A percentile compares a stretch with the other conserved stretches of the same genome.
phyloP scores from a whole-genome alignment of 2,797 vertebrate species.

The Microctenopoma stevenorrisi region DNA sequence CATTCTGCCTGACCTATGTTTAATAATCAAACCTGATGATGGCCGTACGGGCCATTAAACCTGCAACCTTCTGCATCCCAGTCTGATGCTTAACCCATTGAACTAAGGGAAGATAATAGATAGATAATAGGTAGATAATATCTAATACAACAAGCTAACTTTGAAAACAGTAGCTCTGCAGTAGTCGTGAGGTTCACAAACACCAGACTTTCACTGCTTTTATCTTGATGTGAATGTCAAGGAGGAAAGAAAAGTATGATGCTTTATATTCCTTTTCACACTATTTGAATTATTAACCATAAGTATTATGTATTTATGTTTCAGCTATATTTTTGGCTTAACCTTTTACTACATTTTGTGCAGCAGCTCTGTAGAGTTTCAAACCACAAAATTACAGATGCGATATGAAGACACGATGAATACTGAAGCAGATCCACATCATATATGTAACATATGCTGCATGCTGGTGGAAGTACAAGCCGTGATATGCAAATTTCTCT shows the following conservation, averaged over 20 bases:
- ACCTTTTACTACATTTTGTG: constrained; percentile 1
- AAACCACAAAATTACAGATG: constrained; percentile 21
- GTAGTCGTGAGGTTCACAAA: background rate
- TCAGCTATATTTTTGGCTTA: constrained; percentile 15
- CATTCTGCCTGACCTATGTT: no score
- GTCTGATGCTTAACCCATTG: no score
- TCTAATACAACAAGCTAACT: no score
- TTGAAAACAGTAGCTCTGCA: no score
- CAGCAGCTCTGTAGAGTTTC: constrained; percentile 11
- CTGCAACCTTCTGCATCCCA: no score
- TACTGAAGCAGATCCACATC: constrained; percentile 33
- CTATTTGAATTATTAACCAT: constrained; percentile 14
- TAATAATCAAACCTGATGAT: no score
- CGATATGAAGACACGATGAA: constrained; percentile 21
- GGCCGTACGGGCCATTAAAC: no score
- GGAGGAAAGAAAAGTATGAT: background rate
- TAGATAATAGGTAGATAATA: no score
- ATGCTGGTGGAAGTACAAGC: constrained; percentile 22
- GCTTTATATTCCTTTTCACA: background rate
- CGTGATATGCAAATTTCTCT: constrained; percentile 55
- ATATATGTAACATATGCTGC: constrained; percentile 6
- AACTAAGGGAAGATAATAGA: no score
- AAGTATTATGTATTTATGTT: constrained; percentile 9
- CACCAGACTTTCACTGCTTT: no score
- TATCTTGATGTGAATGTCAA: background rate